Conservation (phyloP, 2,113 vertebrate species). For the Oncorhynchus masou region DNA sequence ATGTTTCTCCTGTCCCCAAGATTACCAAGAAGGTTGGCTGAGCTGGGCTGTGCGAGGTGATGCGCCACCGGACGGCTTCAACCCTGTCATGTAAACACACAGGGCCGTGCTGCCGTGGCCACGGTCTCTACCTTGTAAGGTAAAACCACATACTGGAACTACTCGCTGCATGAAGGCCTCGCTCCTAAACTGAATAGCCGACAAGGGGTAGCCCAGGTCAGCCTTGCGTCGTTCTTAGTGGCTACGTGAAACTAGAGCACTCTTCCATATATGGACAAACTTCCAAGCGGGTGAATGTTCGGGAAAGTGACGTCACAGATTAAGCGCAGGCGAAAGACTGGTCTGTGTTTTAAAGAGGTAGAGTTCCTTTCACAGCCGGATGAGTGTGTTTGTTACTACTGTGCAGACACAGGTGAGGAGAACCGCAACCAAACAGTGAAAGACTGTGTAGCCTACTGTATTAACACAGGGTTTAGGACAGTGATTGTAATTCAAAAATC, state of each 20-base stretch:
- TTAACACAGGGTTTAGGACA: not conserved
- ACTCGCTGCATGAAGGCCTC: not conserved
- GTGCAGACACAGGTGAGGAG: conserved; percentile 27
- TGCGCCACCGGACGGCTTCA: conserved; percentile 12
- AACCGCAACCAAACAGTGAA: not conserved
- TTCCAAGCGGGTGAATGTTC: conserved; percentile 67
- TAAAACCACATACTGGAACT: conserved; percentile 44
- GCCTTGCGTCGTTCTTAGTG: not conserved
- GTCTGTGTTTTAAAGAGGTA: conserved; percentile 36
- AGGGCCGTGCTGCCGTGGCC: conserved; percentile 25
- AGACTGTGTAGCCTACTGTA: conserved; percentile 8
- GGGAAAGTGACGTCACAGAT: conserved; percentile 74
- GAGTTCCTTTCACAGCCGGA: conserved; percentile 9
- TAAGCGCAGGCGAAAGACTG: conserved; percentile 31
- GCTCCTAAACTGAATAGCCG: conserved; percentile 23
- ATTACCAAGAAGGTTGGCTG: not conserved
- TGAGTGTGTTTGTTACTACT: conserved; percentile 5
- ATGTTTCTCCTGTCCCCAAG: not conserved
- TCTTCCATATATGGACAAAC: conserved; percentile 75
- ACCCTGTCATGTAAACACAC: conserved; percentile 39
- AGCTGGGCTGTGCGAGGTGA: not conserved
- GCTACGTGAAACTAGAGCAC: conserved; percentile 53
- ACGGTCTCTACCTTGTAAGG: conserved; percentile 74
- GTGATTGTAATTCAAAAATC: too few relatives aligned
- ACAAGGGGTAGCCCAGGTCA: conserved; percentile 29